Conservation (phyloP, 1,140 invertebrate genomes). For the Dinoponera quadriceps region DNA sequence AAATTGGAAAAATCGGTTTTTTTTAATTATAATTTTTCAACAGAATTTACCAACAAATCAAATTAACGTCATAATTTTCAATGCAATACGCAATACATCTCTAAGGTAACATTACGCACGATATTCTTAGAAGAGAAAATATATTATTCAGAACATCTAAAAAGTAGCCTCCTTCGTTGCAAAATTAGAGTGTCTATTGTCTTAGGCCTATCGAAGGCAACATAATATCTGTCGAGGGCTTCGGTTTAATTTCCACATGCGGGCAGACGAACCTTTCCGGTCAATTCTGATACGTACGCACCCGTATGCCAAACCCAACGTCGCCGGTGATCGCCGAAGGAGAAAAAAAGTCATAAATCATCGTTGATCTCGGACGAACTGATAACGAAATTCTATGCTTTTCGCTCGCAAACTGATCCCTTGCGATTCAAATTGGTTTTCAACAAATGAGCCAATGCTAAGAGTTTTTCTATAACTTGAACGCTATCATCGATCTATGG, state of each 20-base stretch:
- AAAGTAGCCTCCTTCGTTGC: constrained; percentile 41
- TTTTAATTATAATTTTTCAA: too few species aligned
- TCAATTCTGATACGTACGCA: constrained; percentile 43
- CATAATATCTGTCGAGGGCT: constrained; percentile 77
- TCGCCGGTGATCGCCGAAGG: constrained; percentile 7
- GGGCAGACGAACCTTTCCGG: constrained; percentile 70
- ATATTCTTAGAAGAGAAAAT: constrained; percentile 5
- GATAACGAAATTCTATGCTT: constrained; percentile 1
- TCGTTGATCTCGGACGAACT: constrained; percentile 48
- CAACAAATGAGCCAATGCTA: background rate
- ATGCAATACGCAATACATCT: too few species aligned
- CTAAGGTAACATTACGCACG: background rate
- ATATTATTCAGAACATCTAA: constrained; percentile 45
- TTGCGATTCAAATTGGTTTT: constrained; percentile 20
- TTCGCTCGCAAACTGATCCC: constrained; percentile 17
- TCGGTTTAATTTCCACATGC: constrained; percentile 77
- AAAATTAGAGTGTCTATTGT: constrained; percentile 76
- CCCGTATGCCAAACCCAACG: constrained; percentile 60
- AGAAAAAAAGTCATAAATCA: constrained; percentile 53
- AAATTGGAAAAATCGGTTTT: too few species aligned
- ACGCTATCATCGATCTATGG: too few species aligned
- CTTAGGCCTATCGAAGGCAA: constrained; percentile 75
- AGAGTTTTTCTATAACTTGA: background rate
- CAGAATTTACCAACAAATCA: too few species aligned
- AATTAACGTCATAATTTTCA: too few species aligned